Evolutionary conservation across 2,113 vertebrate species (phyloP), one percentile per base, ranked within the genome.

Genomic region (Rhipidura dahli): DNA sequence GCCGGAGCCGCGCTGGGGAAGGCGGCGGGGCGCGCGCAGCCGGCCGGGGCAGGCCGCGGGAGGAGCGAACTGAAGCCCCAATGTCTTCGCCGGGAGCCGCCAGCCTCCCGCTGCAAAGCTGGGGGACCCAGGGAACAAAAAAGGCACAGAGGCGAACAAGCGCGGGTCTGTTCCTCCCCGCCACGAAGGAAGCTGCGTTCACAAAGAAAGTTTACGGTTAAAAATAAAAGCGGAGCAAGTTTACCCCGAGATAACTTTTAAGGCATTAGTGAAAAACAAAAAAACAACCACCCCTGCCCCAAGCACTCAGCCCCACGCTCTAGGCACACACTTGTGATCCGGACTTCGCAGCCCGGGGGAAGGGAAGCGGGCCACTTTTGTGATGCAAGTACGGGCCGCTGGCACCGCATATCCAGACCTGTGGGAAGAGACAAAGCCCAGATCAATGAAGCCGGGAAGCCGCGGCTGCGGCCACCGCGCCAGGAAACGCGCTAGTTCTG

Each of bases 151-250:
- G 71, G 64, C 63, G 21, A 95, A 96, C 93, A 96, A 96, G 92
- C 76, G 42, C 13, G 5, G 33, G 72, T 96, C 92, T 96, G 96
- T 96, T 96, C 56, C 79, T 83, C 75, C 57, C 66, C 24, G 24
- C 66, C 91, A 33, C 45, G 45, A 92, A 84, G 77, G 83, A 87
- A 94, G 79, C 94, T 47, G 56, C 47, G 28, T 56, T 56, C 89
- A 82, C 93, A 92, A 95, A 96, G 93, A 91, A 96, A 96, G 84
- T 96, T 95, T 79, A 63, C 73, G 17, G 72, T 81, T 89, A 93
- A 95, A 97, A 96, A 92, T 86, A 87, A 96, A 92, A 94, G 63
- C 13, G 66, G 72, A 60, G 83, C 22, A 63, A 91, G 53, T 87
- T 94, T 91, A 85, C 40, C 35, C 59, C 59, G 30, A 87, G 89